Percentiles rank a stretch among this genome's conserved stretches.
Evolutionary conservation across 2,888 invertebrate species (phyloP).

Genomic region (Oeneis ivallda): DNA sequence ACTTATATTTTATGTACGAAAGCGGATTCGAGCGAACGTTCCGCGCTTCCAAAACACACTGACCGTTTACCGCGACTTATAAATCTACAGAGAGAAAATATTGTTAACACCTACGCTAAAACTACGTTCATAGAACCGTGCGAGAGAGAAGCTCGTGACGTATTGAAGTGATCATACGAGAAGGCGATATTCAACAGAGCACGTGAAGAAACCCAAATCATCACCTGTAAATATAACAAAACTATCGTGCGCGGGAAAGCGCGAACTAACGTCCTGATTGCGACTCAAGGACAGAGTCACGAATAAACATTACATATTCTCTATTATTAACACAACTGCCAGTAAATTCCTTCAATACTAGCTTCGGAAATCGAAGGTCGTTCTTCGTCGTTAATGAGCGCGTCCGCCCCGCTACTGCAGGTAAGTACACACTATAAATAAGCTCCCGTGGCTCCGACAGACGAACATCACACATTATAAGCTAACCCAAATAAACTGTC

Average conservation of each 20-base stretch:
- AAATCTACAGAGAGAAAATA: slow-evolving; percentile 67
- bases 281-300: slow-evolving; percentile 48
- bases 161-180: slow-evolving; percentile 53
- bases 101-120: slow-evolving; percentile 64
- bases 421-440: slow-evolving; percentile 53
- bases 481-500: slow-evolving; percentile 47
- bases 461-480: slow-evolving; percentile 43
- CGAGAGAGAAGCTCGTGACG: slow-evolving; percentile 60
- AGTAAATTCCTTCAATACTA: slow-evolving; percentile 65
- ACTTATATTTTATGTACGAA: slow-evolving; percentile 35
- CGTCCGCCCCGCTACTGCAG: slow-evolving; percentile 51
- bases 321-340: slow-evolving; percentile 59
- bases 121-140: slow-evolving; percentile 52
- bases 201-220: slow-evolving; percentile 53
- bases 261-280: slow-evolving; percentile 38
- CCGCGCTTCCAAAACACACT: slow-evolving; percentile 69
- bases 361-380: slow-evolving; percentile 57
- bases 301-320: slow-evolving; percentile 56
- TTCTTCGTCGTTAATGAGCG: slow-evolving; percentile 43
- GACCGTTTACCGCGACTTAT: slow-evolving; percentile 61
- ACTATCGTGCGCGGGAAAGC: slow-evolving; percentile 44
- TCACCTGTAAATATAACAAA: slow-evolving; percentile 69
- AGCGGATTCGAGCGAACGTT: slow-evolving; percentile 56
- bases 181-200: slow-evolving; percentile 53
- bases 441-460: slow-evolving; percentile 33